phyloP scores from a whole-genome alignment of 2,113 vertebrate species.

The Protobothrops mucrosquamatus region DNA sequence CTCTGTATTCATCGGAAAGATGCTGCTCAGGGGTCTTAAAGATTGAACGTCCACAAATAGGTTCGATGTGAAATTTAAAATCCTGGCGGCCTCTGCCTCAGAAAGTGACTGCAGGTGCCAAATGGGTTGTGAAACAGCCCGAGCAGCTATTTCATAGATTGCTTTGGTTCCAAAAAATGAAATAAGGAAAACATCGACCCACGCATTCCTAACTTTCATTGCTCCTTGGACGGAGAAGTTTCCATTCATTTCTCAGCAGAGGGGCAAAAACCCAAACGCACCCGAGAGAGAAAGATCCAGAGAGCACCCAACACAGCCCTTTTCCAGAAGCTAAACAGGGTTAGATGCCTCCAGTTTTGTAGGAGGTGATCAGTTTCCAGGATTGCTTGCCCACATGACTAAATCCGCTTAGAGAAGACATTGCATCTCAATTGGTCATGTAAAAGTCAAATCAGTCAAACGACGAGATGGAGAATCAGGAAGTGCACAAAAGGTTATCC shows the following conservation, averaged over 20 bases:
- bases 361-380: neutral
- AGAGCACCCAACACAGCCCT: neutral
- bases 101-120: neutral
- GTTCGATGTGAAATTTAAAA: neutral
- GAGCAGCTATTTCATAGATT: neutral
- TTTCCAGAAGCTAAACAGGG: neutral
- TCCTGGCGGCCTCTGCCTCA: neutral
- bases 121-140: neutral
- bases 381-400: no score
- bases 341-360: neutral
- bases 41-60: neutral
- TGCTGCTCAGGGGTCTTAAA: neutral
- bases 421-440: neutral
- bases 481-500: neutral
- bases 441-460: neutral
- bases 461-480: fast-evolving
- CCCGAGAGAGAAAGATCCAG: no score
- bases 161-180: neutral
- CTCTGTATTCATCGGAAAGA: neutral
- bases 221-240: neutral
- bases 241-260: neutral
- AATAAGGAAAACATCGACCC: neutral
- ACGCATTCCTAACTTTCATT: no score
- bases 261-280: neutral
- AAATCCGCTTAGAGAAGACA: neutral